These are phyloP conservation scores for Callorhinus ursinus DNA, from an alignment of 2,113 vertebrate species.

Conservation along the genomic window DNA sequence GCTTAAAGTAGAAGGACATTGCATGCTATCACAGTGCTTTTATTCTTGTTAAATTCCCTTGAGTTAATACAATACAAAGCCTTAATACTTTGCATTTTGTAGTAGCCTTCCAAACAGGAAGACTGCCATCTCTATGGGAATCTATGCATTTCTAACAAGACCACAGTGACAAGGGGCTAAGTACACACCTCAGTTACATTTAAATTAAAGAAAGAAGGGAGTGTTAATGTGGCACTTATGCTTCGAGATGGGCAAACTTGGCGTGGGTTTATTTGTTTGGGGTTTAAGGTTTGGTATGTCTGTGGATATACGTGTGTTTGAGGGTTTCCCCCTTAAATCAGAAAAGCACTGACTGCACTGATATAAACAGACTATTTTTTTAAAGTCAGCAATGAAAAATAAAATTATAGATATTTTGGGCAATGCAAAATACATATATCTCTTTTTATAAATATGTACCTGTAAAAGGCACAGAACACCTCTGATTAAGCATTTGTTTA, in stretches of 20 bases:
- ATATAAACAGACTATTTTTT: constrained; percentile 30
- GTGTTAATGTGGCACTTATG: not conserved
- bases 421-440: not conserved
- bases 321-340: not conserved
- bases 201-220: not conserved
- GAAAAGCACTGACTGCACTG: not conserved
- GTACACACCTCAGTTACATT: not conserved
- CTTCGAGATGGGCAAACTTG: not conserved
- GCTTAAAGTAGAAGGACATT: not conserved
- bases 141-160: not conserved
- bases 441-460: not conserved
- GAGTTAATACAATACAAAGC: not conserved
- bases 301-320: not conserved
- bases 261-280: not conserved
- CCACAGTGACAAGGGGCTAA: not conserved
- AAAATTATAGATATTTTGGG: not conserved
- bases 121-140: not conserved
- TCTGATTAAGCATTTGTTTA: constrained; percentile 2
- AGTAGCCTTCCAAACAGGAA: not conserved
- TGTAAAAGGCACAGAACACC: constrained; percentile 23
- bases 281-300: not conserved
- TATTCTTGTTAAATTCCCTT: not conserved
- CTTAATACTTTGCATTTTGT: not conserved
- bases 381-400: not conserved
- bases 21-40: not conserved